Conservation (phyloP, 2,797 vertebrate species). For the Xenopus petersii region DNA sequence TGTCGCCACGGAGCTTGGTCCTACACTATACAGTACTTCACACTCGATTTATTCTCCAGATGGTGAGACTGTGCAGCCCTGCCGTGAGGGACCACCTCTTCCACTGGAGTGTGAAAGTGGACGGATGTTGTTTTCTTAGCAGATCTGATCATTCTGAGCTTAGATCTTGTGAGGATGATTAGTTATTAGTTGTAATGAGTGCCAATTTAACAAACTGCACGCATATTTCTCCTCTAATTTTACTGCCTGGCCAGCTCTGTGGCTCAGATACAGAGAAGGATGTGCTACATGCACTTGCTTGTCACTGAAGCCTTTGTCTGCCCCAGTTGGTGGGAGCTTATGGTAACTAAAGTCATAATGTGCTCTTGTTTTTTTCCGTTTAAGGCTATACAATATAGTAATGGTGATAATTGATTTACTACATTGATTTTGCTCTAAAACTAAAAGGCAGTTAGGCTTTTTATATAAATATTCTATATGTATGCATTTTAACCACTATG, state of each 20-base stretch:
- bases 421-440: too few relatives aligned
- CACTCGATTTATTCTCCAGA: constrained; percentile 99
- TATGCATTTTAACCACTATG: too few relatives aligned
- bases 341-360: constrained; percentile 55
- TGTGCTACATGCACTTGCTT: constrained; percentile 51
- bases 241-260: constrained; percentile 37
- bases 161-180: constrained; percentile 68
- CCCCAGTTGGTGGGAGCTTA: constrained; percentile 57
- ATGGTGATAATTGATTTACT: constrained; percentile 34
- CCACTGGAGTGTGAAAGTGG: constrained; percentile 89
- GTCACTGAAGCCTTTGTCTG: constrained; percentile 56
- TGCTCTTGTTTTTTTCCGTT: constrained; percentile 55
- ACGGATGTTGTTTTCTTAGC: constrained; percentile 84
- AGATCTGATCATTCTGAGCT: constrained; percentile 75
- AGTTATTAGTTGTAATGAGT: constrained; percentile 72
- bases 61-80: constrained; percentile 86
- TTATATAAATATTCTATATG: too few relatives aligned
- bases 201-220: constrained; percentile 57
- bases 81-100: constrained; percentile 86
- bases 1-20: constrained; percentile 93
- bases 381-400: constrained; percentile 53
- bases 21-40: constrained; percentile 99
- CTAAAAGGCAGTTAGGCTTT: too few relatives aligned
- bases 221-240: constrained; percentile 62
- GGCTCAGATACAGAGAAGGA: constrained; percentile 45